Base-by-base conservation (phyloP, 2,113 vertebrate species). In the Phylloscopus trochiloides region DNA sequence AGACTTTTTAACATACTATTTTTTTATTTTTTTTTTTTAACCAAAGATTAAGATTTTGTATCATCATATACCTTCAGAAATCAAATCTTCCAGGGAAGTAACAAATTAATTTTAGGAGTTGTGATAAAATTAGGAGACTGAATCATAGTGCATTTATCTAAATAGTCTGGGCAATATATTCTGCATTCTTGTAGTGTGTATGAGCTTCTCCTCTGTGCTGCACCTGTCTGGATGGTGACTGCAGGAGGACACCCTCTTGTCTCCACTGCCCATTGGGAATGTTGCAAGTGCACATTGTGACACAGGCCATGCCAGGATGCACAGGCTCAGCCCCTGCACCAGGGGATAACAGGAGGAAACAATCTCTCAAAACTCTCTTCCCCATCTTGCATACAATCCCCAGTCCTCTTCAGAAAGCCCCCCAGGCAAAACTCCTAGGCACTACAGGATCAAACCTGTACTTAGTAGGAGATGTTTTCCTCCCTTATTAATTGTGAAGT, bases 341-440 rank as follows among this genome's bases (percentile, higher is more conserved):
- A 16, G 43, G 10, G 16, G 8, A 13, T 24, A 34, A n/a, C 34
- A 72, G 34, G 12, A 81, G 47, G 50, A 90, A 90, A 47, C 5
- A n/a, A 4, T 21, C 34, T 51, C 65, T 65, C 68, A 73, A 29
- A 59, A 34, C 19, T 86, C 59, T 65, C 59, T 73, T 86, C 32
- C 26, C 7, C 15, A 70, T 17, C 66, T 51, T 82, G 42, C 31
- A 25, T 10, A 54, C 50, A 58, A 31, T 66, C 90, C 78, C 63
- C 29, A 74, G 40, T 80, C 71, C 45, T 82, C 45, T 67, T 70
- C 63, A 78, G 63, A 76, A 86, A 63, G 55, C 31, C 82, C 58
- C 63, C 43, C 63, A 83, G 93, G 92, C 67, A 88, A 79, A 95
- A 90, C 47, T 91, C 63, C 50, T 59, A 32, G 78, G 90, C 63